phyloP scores from a whole-genome alignment of 1,140 invertebrate species.

The Monomorium pharaonis region DNA sequence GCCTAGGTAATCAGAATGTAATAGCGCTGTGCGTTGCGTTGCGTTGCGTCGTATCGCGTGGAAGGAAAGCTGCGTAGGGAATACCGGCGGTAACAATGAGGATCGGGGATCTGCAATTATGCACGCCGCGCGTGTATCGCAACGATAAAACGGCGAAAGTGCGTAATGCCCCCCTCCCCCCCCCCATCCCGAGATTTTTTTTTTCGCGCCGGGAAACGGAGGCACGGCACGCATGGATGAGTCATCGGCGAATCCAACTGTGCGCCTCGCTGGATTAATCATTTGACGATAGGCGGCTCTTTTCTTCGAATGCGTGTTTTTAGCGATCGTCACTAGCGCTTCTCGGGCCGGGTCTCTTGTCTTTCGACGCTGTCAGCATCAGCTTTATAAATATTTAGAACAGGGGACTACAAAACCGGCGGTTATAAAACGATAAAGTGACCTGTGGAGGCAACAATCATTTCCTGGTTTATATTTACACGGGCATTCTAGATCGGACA shows the following conservation, averaged over 20 bases:
- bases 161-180: too few species aligned
- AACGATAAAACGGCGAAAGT: slow-evolving; percentile 29
- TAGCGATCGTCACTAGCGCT: background rate
- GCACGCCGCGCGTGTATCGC: background rate
- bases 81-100: background rate
- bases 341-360: background rate
- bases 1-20: slow-evolving; percentile 14
- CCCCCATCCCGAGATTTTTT: too few species aligned
- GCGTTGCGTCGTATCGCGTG: background rate
- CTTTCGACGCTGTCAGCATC: background rate
- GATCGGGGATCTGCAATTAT: slow-evolving; percentile 8
- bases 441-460: background rate
- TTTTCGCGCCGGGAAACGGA: background rate
- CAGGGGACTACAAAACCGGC: background rate
- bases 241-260: background rate
- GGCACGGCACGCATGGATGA: too few species aligned
- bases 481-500: background rate
- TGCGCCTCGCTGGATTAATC: background rate
- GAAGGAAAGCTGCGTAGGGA: background rate
- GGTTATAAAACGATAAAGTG: background rate
- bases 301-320: slow-evolving; percentile 12
- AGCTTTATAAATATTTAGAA: background rate
- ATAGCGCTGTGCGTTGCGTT: background rate
- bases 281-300: background rate
- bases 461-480: slow-evolving; percentile 3